Percentiles rank a stretch among this genome's conserved stretches.
phyloP scores from a whole-genome alignment of 2,888 invertebrate genomes.

The Mimumesa dahlbomi region DNA sequence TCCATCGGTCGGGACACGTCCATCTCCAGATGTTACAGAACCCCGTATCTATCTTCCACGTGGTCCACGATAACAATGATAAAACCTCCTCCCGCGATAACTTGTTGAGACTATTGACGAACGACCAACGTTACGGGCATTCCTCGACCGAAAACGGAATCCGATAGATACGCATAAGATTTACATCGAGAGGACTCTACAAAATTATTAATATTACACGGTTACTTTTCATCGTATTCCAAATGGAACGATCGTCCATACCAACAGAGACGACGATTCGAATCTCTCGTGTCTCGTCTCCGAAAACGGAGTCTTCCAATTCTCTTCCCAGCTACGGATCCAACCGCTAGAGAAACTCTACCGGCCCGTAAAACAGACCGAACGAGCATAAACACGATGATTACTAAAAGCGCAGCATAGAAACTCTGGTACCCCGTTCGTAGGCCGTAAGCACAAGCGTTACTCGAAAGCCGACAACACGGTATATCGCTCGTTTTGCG shows the following conservation, averaged over 20 bases:
- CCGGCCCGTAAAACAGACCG: constrained; percentile 16
- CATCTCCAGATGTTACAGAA: constrained; percentile 6
- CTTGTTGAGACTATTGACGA: not conserved
- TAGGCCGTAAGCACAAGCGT: constrained; percentile 45
- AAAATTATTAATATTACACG: too few species aligned
- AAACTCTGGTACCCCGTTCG: constrained; percentile 25
- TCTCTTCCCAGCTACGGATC: not conserved
- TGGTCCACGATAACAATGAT: constrained; percentile 15
- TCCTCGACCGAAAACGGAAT: too few species aligned
- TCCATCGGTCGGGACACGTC: constrained; percentile 29
- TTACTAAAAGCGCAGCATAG: constrained; percentile 46
- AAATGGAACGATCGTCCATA: too few species aligned
- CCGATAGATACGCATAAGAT: too few species aligned
- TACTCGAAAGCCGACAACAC: constrained; percentile 41
- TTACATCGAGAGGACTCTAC: too few species aligned
- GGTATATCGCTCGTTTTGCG: constrained; percentile 54
- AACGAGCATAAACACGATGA: constrained; percentile 32
- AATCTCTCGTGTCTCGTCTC: not conserved
- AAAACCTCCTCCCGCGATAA: too few species aligned
- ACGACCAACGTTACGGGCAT: too few species aligned
- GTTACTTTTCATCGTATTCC: too few species aligned
- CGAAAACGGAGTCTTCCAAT: constrained; percentile 7
- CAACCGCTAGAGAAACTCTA: not conserved
- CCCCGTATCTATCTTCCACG: constrained; percentile 4
- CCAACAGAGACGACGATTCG: too few species aligned